Percentiles rank a stretch among this genome's conserved stretches.
phyloP scores from a whole-genome alignment of 2,888 invertebrate genomes.

The Nebria salina region DNA sequence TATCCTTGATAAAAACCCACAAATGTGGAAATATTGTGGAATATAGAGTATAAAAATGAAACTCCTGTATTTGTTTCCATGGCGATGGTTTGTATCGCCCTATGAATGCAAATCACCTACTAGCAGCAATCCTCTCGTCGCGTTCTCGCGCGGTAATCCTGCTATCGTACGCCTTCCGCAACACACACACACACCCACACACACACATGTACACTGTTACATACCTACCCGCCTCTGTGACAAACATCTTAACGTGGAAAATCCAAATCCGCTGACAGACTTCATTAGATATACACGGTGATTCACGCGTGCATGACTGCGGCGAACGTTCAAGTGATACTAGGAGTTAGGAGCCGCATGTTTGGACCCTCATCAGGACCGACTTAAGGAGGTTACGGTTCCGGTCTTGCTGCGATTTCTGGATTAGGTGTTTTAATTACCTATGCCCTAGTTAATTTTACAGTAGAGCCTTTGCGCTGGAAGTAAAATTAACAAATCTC shows the following conservation, averaged over 20 bases:
- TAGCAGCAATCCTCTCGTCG: conserved; percentile 30
- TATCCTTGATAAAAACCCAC: too few species aligned
- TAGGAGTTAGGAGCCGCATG: background rate
- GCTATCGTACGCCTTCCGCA: conserved; percentile 53
- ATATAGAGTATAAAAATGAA: background rate
- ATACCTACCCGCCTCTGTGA: conserved; percentile 38
- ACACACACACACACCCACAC: background rate
- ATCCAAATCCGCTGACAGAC: conserved; percentile 47
- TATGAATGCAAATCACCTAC: conserved; percentile 62
- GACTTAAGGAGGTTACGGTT: conserved; percentile 32
- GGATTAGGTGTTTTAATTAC: conserved; percentile 43
- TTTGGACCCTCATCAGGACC: conserved; percentile 32
- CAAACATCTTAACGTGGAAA: conserved; percentile 51
- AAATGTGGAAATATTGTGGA: background rate
- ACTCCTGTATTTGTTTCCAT: conserved; percentile 46
- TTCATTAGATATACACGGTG: conserved; percentile 47
- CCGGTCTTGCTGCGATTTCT: background rate
- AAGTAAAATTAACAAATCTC: background rate
- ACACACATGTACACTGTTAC: background rate
- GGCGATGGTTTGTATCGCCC: conserved; percentile 56
- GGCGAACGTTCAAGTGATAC: conserved; percentile 3
- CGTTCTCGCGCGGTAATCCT: conserved; percentile 53
- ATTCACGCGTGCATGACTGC: conserved; percentile 33
- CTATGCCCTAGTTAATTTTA: conserved; percentile 36
- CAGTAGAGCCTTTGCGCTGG: conserved; percentile 9